Conservation (phyloP, 2,888 invertebrate genomes). For the Agriotes lineatus region DNA sequence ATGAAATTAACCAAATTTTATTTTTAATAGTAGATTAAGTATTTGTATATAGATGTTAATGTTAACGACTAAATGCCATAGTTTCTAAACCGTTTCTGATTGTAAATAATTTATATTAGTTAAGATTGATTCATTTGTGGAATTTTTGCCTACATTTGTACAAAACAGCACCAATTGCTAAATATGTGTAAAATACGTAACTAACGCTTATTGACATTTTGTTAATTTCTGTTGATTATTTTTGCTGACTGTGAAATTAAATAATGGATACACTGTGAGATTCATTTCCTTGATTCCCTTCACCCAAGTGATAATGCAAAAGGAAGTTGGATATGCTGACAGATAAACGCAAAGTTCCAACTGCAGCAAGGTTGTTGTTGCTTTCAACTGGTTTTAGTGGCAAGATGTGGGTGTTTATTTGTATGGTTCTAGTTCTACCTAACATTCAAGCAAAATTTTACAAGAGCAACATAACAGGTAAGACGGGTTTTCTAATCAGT, state of each 20-base stretch:
- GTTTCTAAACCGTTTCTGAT: conserved; percentile 3
- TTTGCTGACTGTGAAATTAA: conserved; percentile 30
- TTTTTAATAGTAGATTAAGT: conserved; percentile 25
- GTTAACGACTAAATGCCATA: conserved; percentile 17
- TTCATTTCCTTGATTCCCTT: neutral
- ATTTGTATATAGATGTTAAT: conserved; percentile 29
- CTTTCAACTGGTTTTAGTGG: neutral
- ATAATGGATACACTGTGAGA: conserved; percentile 12
- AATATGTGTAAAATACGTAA: conserved; percentile 30
- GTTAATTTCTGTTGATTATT: conserved; percentile 34
- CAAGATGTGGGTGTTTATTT: conserved; percentile 19
- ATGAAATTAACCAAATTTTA: conserved; percentile 35
- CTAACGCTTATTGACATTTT: conserved; percentile 25
- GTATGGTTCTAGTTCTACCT: neutral
- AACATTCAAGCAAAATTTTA: conserved; percentile 8
- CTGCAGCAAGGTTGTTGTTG: too few species aligned
- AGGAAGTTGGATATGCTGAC: conserved; percentile 17
- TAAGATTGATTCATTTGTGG: neutral
- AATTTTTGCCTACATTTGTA: conserved; percentile 14
- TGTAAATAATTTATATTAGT: conserved; percentile 2
- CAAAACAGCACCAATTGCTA: conserved; percentile 12
- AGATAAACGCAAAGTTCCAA: conserved; percentile 1
- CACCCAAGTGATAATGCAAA: neutral
- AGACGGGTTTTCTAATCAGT: neutral
- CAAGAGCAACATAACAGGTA: conserved; percentile 15